These are phyloP conservation scores for Eupithecia abbreviata DNA, from an alignment of 2,888 invertebrate species.

Conservation along the genomic window DNA sequence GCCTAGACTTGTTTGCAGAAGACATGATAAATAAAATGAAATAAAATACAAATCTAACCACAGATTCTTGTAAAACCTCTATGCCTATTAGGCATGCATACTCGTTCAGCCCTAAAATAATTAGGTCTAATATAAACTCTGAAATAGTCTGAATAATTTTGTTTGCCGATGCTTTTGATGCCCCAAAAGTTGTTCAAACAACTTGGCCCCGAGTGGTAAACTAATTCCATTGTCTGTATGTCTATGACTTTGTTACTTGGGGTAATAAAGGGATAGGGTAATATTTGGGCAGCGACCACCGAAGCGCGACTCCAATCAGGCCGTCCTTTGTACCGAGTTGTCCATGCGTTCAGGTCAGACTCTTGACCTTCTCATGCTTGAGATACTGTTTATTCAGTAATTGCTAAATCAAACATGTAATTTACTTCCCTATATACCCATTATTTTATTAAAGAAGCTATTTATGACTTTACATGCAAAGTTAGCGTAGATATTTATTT, in stretches of 20 bases:
- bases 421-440: not conserved
- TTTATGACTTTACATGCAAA: not conserved
- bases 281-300: conserved; percentile 47
- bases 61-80: not conserved
- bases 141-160: conserved; percentile 10
- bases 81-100: not conserved
- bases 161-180: conserved; percentile 12
- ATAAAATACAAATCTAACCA: not conserved
- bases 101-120: not conserved
- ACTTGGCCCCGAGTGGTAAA: conserved; percentile 14
- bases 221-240: conserved; percentile 14
- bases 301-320: conserved; percentile 51
- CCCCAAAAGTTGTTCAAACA: conserved; percentile 11
- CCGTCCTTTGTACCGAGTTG: conserved; percentile 46
- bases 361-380: conserved; percentile 40
- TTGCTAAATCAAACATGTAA: conserved; percentile 26
- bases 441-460: not conserved
- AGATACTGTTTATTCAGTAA: conserved; percentile 33
- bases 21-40: not conserved
- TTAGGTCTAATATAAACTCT: not conserved
- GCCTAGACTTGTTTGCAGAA: not conserved
- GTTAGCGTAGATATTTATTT: not conserved
- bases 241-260: conserved; percentile 14
- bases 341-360: conserved; percentile 45
- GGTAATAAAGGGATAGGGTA: conserved; percentile 27